Evolutionary conservation across 2,888 invertebrate species (phyloP), one percentile per base, ranked within the genome.

Genomic region (Leptopterna dolabrata): DNA sequence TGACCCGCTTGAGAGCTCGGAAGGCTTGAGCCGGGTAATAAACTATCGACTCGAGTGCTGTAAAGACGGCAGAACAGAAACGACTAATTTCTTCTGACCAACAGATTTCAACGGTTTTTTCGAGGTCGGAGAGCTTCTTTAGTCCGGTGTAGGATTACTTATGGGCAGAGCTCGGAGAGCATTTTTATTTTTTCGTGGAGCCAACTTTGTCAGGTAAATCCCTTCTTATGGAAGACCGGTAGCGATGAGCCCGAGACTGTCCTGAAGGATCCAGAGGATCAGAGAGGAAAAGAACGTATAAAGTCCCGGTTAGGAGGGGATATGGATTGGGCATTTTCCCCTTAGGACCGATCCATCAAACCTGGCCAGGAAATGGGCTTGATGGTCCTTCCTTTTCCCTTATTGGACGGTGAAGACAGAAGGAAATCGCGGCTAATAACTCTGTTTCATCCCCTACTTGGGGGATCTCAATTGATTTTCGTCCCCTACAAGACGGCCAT

Each of bases 51-150:
- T 73, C 63, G 63, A 63, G 63, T 63, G 63, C 63, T 19, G 63
- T 11, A 19, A 24, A n/a, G 73, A 36, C 73, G 16, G 30, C n/a
- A 41, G 41, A 73, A 19, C 41, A 41, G 73, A 30, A 41, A 6
- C 81, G 81, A 81, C 81, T 81, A 81, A 81, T 81, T 81, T 81
- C 81, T 30, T 47, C 51, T 29, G 81, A 30, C 47, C 47, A 51
- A 55, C 81, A 81, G 81, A 55, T 81, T 81, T 81, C 81, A 81
- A 81, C 81, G 47, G 81, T 16, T n/a, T 73, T 73, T 47, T 63
- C 24, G 36, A 24, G 24, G 24, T 11, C n/a, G 63, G 24, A 19
- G 63, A 24, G 24, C 63, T 63, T 63, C 63, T 63, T 63, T 27
- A 27, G 63, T 73, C 73, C n/a, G 73, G 27, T 73, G 36, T 36